Base-by-base conservation (phyloP, 2,797 vertebrate genomes). In the Cottoperca gobio region DNA sequence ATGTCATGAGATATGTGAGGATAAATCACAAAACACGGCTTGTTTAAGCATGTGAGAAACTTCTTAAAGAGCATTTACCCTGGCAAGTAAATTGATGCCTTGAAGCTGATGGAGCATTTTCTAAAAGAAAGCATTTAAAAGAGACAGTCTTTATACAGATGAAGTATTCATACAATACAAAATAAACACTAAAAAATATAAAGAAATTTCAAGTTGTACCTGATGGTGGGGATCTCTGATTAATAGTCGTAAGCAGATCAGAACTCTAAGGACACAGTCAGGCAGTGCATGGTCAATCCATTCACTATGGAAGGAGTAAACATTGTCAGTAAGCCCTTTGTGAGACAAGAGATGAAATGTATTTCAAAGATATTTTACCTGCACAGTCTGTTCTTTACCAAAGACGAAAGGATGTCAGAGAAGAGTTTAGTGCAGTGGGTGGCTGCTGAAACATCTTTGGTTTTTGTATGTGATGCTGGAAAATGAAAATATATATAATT, bases 311-410 rank as follows among this genome's bases (percentile, higher is more conserved):
- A 67, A 33, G 8, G 8, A 71, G 40, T 0, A 21, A 50, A 40
- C 23, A 35, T 11, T 8, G 43, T 76, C 24, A 65, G 21, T 33
- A 16, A 40, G 8, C 5, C 1, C 12, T 8, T 12, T 45, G 1
- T 24, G 3, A 45, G 21, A 70, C 2, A 31, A 33, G 0, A 69
- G 24, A 61, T 39, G 14, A 71, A 35, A 59, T 7, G 17, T 16
- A 19, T n/a, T 35, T 31, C 3, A 6, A 12, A 9, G 19, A 11
- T 6, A 28, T 43, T 77, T 76, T 59, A 98, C 96, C 96, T 96
- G 96, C 94, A 96, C 70, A 99, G 94, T 80, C 96, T 94, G 76
- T 97, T 96, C 87, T 94, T 96, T 75, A 97, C 90, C 90, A 97
- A 89, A 72, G 94, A 92, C 3, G 64, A 85, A 55, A 99, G 95